These are phyloP conservation scores for Chromobotia macracanthus DNA, from an alignment of 2,797 vertebrate species.

Conservation along the genomic window DNA sequence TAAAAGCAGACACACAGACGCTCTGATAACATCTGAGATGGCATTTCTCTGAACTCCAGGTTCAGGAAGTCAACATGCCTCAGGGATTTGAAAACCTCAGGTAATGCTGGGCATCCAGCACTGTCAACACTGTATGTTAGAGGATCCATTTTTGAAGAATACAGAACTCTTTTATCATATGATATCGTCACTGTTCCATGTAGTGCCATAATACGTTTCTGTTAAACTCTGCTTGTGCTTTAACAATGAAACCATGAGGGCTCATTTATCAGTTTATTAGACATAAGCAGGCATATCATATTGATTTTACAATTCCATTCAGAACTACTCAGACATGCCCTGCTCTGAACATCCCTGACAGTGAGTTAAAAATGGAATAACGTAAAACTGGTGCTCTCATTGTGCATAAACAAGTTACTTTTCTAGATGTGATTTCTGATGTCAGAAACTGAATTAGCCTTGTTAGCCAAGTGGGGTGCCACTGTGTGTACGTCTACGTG, in stretches of 20 bases:
- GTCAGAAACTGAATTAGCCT: slow-evolving; percentile 43
- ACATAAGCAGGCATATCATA: background rate
- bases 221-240: background rate
- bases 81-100: slow-evolving; percentile 22
- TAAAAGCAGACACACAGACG: slow-evolving; percentile 22
- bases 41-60: slow-evolving; percentile 58
- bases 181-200: background rate
- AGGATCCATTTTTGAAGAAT: no score
- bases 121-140: no score
- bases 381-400: slow-evolving; percentile 5
- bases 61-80: slow-evolving; percentile 53
- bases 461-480: slow-evolving; percentile 44
- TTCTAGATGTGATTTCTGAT: slow-evolving; percentile 49
- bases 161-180: background rate
- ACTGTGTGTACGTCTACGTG: slow-evolving; percentile 40
- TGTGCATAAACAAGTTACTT: slow-evolving; percentile 23
- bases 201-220: background rate
- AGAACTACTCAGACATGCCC: slow-evolving; percentile 11
- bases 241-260: background rate
- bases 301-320: background rate
- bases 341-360: background rate
- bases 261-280: background rate
- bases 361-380: background rate
- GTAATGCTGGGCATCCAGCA: background rate
- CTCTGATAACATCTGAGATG: slow-evolving; percentile 55